Percentiles rank a stretch among this genome's conserved stretches.
Evolutionary conservation across 2,113 vertebrate genomes (phyloP).

Genomic region (Aviceda subcristata): DNA sequence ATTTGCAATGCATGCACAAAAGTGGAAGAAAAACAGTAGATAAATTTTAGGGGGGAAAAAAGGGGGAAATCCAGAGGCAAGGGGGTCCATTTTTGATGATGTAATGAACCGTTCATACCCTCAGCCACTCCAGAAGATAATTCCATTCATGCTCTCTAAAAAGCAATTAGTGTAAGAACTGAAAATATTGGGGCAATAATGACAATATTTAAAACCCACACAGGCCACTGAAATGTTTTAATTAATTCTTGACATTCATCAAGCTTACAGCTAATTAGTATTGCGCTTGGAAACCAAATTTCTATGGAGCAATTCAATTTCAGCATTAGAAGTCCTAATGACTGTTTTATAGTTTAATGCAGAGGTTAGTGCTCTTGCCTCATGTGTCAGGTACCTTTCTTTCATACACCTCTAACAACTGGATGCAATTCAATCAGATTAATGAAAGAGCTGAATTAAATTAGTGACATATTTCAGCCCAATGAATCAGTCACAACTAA

Average conservation of each 20-base stretch:
- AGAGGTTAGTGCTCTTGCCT: conserved; percentile 10
- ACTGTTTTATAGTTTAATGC: conserved; percentile 43
- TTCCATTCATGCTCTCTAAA: not conserved
- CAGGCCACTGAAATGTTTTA: conserved; percentile 30
- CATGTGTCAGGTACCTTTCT: conserved; percentile 6
- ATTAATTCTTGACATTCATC: conserved; percentile 61
- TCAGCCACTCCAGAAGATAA: not conserved
- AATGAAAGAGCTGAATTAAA: conserved; percentile 52
- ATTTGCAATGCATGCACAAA: not conserved
- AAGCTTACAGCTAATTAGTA: conserved; percentile 49
- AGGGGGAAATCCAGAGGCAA: not conserved
- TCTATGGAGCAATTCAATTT: conserved; percentile 55
- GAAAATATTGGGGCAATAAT: conserved; percentile 24
- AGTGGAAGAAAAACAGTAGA: not conserved
- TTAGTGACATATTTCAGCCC: conserved; percentile 38
- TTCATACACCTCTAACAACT: not conserved
- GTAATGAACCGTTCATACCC: not conserved
- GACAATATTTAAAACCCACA: conserved; percentile 54
- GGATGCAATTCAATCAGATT: conserved; percentile 36
- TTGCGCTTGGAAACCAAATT: conserved; percentile 47
- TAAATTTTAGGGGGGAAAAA: not conserved
- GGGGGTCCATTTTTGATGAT: not conserved
- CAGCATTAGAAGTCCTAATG: conserved; percentile 48
- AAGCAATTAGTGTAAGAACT: conserved; percentile 28
- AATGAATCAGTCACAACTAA: conserved; percentile 33